Conservation (phyloP, 2,888 invertebrate genomes). For the Aquatica leii region DNA sequence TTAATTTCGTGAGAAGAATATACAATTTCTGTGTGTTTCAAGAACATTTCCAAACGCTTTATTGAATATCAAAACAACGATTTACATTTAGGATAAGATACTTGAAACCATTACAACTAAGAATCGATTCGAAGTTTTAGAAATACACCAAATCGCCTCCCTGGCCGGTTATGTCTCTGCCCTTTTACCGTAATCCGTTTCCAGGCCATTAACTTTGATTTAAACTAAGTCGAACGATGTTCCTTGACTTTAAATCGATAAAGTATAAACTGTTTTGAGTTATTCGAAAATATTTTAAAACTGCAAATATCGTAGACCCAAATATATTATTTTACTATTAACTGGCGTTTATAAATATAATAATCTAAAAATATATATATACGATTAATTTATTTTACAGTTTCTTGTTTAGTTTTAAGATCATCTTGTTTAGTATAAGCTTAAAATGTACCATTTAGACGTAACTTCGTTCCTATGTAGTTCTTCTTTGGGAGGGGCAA, state of each 20-base stretch:
- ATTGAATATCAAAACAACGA: too few species aligned
- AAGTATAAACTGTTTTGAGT: not conserved
- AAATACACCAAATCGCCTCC: conserved; percentile 10
- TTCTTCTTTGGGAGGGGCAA: too few species aligned
- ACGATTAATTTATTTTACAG: too few species aligned
- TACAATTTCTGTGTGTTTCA: too few species aligned
- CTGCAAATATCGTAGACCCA: not conserved
- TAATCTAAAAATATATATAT: too few species aligned
- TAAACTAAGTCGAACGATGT: conserved; percentile 8
- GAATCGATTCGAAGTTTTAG: conserved; percentile 9
- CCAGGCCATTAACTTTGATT: conserved; percentile 12
- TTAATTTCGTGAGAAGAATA: too few species aligned
- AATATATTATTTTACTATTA: too few species aligned
- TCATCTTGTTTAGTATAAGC: too few species aligned
- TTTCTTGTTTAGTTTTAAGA: too few species aligned
- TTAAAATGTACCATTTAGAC: too few species aligned
- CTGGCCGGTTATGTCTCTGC: conserved; percentile 13
- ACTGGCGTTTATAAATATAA: too few species aligned
- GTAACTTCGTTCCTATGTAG: too few species aligned
- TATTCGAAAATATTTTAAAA: not conserved
- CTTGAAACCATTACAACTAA: not conserved
- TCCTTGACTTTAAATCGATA: conserved; percentile 3
- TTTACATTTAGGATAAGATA: not conserved
- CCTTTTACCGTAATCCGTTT: conserved; percentile 14
- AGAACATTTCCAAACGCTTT: not conserved